A percentile compares a stretch with the other conserved stretches of the same genome.
Conservation (phyloP, 2,113 vertebrate genomes). For the Spea bombifrons region DNA sequence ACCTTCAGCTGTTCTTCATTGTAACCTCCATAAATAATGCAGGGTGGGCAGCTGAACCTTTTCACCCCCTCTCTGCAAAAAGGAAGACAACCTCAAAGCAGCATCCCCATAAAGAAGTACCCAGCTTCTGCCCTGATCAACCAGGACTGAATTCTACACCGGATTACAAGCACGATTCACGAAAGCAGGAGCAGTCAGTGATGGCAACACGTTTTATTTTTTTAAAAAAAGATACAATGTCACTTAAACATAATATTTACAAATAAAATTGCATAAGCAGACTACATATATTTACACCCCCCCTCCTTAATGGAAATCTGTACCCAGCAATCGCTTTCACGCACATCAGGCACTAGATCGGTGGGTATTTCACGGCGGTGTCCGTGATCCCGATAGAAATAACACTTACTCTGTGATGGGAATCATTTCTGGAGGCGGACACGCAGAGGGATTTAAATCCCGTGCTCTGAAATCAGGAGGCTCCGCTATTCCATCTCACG, state of each 20-base stretch:
- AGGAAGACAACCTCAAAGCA: constrained; percentile 2
- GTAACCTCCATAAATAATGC: constrained; percentile 28
- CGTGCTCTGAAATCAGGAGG: constrained; percentile 29
- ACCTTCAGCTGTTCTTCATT: constrained; percentile 2
- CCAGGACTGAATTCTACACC: constrained; percentile 10
- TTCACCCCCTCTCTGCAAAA: neutral
- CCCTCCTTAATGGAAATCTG: neutral
- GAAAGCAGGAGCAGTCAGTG: neutral
- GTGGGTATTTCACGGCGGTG: neutral
- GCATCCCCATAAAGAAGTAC: neutral
- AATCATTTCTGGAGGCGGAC: constrained; percentile 29
- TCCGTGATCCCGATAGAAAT: neutral
- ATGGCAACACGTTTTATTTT: neutral
- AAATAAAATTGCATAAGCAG: neutral
- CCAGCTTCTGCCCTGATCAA: neutral
- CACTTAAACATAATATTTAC: neutral
- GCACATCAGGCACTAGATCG: neutral
- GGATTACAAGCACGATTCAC: constrained; percentile 7
- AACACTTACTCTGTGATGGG: constrained; percentile 37
- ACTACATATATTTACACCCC: constrained; percentile 7
- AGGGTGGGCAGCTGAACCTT: constrained; percentile 16
- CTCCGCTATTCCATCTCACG: constrained; percentile 34
- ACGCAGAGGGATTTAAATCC: constrained; percentile 28
- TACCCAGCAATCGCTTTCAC: neutral
- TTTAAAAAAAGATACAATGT: neutral